phyloP scores from a whole-genome alignment of 2,888 invertebrate species.

The Eurois occulta region DNA sequence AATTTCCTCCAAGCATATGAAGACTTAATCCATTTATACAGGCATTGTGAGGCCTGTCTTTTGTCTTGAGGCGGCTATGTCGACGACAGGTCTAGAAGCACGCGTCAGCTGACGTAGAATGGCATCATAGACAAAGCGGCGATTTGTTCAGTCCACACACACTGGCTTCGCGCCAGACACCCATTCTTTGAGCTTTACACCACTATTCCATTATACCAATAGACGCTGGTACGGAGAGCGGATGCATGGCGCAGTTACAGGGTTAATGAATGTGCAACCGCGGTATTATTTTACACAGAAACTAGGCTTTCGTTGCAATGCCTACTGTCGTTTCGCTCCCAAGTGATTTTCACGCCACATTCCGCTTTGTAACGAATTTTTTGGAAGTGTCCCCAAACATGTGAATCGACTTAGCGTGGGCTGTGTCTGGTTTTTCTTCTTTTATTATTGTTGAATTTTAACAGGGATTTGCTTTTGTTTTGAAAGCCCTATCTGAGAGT shows the following conservation, averaged over 20 bases:
- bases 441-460: constrained; percentile 34
- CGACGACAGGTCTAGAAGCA: constrained; percentile 61
- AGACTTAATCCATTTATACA: constrained; percentile 55
- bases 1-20: constrained; percentile 40
- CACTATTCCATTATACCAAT: constrained; percentile 85
- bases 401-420: constrained; percentile 56
- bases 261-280: constrained; percentile 79
- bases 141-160: constrained; percentile 71
- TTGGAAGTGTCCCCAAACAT: constrained; percentile 62
- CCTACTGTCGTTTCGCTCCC: constrained; percentile 61
- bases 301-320: constrained; percentile 62
- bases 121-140: constrained; percentile 73
- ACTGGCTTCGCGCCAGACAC: constrained; percentile 80
- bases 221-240: constrained; percentile 75
- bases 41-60: constrained; percentile 45
- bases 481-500: constrained; percentile 17
- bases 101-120: constrained; percentile 67
- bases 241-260: constrained; percentile 74
- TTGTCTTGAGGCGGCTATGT: constrained; percentile 49
- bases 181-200: constrained; percentile 83
- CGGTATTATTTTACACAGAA: constrained; percentile 69
- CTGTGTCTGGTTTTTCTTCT: constrained; percentile 24
- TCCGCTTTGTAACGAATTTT: constrained; percentile 54
- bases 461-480: constrained; percentile 47
- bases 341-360: constrained; percentile 61